A percentile compares a stretch with the other conserved stretches of the same genome.
Evolutionary conservation across 2,888 invertebrate species (phyloP).

Genomic region (Agrotis ipsilon): DNA sequence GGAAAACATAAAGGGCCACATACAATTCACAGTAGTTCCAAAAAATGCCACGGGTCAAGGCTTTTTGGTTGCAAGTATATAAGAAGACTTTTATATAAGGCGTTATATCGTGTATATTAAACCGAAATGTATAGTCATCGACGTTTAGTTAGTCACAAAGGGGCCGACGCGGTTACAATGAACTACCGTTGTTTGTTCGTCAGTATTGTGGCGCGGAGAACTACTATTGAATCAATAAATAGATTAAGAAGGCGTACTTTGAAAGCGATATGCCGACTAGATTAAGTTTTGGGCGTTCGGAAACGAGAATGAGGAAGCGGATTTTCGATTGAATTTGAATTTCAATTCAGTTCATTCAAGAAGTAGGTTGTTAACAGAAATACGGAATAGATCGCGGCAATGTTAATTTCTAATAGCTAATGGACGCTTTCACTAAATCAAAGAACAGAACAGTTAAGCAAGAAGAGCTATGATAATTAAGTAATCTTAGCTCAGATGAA

Average conservation of each 20-base stretch:
- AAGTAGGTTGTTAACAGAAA: neutral
- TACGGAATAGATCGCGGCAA: neutral
- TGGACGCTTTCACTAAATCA: neutral
- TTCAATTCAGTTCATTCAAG: neutral
- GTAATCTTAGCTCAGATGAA: neutral
- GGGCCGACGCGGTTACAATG: constrained; percentile 68
- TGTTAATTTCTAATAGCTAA: neutral
- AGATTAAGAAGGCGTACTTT: constrained; percentile 84
- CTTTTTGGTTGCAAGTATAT: constrained; percentile 17
- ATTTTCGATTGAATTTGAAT: constrained; percentile 20
- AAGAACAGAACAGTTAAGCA: neutral
- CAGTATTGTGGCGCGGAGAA: constrained; percentile 67
- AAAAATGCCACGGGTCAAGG: constrained; percentile 9
- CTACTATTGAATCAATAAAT: constrained; percentile 86
- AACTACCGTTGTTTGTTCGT: constrained; percentile 82
- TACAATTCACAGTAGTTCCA: neutral
- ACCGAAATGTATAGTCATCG: constrained; percentile 60
- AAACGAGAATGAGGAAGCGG: neutral
- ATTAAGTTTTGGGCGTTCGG: constrained; percentile 66
- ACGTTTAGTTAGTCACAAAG: constrained; percentile 63
- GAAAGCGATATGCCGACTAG: constrained; percentile 84
- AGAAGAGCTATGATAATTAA: neutral
- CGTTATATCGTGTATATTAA: constrained; percentile 58
- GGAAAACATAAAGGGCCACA: neutral
- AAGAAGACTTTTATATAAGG: constrained; percentile 56